A percentile compares a stretch with the other conserved stretches of the same genome.
These are phyloP conservation scores for Condylura cristata DNA, from an alignment of 2,113 vertebrate species.

Conservation along the genomic window DNA sequence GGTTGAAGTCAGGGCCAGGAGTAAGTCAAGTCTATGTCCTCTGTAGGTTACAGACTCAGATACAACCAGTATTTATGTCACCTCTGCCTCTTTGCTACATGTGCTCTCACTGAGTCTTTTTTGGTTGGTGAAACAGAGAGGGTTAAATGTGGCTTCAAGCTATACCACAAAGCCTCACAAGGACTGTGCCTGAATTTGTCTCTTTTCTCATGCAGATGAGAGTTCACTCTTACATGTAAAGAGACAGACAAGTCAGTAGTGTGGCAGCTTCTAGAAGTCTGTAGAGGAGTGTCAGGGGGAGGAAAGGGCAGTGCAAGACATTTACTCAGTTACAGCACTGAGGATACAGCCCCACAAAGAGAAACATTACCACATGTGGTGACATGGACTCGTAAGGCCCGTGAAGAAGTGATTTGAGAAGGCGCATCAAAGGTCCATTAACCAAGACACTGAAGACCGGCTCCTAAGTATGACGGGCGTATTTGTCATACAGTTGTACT, in stretches of 20 bases:
- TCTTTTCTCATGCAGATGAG: background rate
- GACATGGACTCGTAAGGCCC: conserved; percentile 20
- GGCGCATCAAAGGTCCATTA: conserved; percentile 61
- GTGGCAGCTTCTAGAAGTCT: background rate
- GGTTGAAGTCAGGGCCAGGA: background rate
- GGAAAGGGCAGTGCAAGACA: background rate
- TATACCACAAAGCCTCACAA: background rate
- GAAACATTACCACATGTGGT: conserved; percentile 30
- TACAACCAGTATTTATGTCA: background rate
- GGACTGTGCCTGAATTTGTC: background rate
- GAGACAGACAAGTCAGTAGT: background rate
- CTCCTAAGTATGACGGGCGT: conserved; percentile 25
- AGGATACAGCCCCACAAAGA: background rate
- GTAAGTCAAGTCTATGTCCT: background rate
- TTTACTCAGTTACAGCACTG: background rate
- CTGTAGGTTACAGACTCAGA: background rate
- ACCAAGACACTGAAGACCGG: conserved; percentile 16
- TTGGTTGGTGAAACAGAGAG: background rate
- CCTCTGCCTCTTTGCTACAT: background rate
- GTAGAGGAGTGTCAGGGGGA: background rate
- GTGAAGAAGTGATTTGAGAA: conserved; percentile 38
- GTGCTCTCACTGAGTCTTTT: background rate
- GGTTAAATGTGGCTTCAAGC: background rate
- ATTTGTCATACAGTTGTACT: conserved; percentile 67
- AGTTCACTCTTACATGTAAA: background rate